A percentile compares a stretch with the other conserved stretches of the same genome.
Conservation (phyloP, 2,797 vertebrate genomes). For the Rhynchotus rufescens region DNA sequence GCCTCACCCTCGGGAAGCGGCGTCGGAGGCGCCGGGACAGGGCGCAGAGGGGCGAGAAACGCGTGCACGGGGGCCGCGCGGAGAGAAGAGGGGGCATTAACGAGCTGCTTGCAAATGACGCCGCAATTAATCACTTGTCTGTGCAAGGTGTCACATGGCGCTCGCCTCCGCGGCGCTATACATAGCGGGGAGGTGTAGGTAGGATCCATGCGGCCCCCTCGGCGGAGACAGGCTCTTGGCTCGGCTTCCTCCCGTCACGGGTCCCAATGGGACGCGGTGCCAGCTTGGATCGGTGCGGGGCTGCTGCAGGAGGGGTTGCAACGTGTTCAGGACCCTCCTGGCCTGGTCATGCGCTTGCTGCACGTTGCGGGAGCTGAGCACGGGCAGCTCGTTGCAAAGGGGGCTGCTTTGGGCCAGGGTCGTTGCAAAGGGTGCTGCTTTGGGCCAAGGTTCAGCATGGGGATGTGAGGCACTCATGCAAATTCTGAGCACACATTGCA, state of each 20-base stretch:
- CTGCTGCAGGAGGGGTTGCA: neutral
- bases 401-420: too few relatives aligned
- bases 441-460: too few relatives aligned
- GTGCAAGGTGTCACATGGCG: neutral
- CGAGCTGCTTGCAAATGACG: conserved; percentile 37
- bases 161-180: conserved; percentile 30
- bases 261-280: neutral
- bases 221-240: neutral
- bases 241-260: neutral
- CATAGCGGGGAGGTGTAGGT: conserved; percentile 8
- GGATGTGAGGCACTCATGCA: too few relatives aligned
- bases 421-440: too few relatives aligned
- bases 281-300: neutral
- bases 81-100: neutral
- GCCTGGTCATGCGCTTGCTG: too few relatives aligned
- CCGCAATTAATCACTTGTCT: conserved; percentile 28
- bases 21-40: neutral
- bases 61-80: too few relatives aligned
- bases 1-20: too few relatives aligned
- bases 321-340: neutral
- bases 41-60: too few relatives aligned
- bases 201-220: neutral
- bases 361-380: neutral
- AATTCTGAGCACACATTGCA: too few relatives aligned
- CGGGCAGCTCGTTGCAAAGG: too few relatives aligned